Percentiles rank a stretch among this genome's conserved stretches.
Conservation (phyloP, 2,113 vertebrate species). For the Zosterops japonicus region DNA sequence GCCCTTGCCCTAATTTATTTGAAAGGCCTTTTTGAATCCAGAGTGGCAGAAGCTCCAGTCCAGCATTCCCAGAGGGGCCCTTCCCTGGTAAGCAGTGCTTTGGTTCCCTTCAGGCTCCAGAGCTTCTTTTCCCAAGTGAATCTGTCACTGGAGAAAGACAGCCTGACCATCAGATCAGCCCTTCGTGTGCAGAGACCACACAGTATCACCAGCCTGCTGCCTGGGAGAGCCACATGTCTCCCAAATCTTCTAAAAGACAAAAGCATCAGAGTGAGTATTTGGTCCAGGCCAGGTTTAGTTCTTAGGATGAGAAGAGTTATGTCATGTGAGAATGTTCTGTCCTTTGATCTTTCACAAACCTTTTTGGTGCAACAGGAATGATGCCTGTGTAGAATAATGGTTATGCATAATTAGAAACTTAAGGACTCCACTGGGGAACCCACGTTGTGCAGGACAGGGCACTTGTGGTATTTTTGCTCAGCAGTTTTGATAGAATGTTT, state of each 20-base stretch:
- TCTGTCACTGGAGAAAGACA: constrained; percentile 51
- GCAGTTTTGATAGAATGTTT: not conserved
- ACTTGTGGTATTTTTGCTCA: not conserved
- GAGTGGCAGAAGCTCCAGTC: not conserved
- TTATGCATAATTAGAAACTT: not conserved
- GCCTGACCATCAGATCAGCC: constrained; percentile 37
- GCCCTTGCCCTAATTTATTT: not conserved
- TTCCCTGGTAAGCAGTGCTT: not conserved
- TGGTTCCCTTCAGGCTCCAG: not conserved
- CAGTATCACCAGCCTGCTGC: not conserved
- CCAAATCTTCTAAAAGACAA: not conserved
- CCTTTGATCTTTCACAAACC: not conserved
- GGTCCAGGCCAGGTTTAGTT: not conserved
- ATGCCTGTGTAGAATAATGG: not conserved
- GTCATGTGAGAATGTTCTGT: not conserved
- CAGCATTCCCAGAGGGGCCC: not conserved
- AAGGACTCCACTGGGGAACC: not conserved
- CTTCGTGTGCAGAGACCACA: not conserved
- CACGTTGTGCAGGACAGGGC: not conserved
- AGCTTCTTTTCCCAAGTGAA: constrained; percentile 31
- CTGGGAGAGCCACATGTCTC: not conserved
- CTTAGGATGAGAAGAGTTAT: not conserved
- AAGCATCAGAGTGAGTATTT: constrained; percentile 3
- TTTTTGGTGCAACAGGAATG: not conserved
- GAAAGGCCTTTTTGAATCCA: not conserved